phyloP scores from a whole-genome alignment of 2,797 vertebrate species.

The Zalophus californianus region DNA sequence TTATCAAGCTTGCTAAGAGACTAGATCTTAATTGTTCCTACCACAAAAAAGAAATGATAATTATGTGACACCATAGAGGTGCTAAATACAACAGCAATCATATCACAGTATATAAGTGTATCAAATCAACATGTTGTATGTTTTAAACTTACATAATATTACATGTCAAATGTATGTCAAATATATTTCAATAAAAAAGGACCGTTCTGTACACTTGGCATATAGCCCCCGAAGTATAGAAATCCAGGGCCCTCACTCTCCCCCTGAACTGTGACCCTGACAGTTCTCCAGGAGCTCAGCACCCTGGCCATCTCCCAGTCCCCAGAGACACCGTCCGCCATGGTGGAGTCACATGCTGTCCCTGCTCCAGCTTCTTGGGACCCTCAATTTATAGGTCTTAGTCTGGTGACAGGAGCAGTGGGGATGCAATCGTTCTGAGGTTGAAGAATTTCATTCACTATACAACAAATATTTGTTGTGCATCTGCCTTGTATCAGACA shows the following conservation, averaged over 20 bases:
- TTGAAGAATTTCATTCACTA: not conserved
- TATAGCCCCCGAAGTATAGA: constrained; percentile 15
- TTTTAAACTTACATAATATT: not conserved
- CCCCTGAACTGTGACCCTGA: too few relatives aligned
- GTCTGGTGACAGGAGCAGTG: not conserved
- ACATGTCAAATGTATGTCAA: not conserved
- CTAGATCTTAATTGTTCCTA: not conserved
- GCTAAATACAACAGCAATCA: not conserved
- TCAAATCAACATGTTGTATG: not conserved
- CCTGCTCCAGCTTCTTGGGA: not conserved
- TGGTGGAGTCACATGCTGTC: not conserved
- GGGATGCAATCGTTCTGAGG: not conserved
- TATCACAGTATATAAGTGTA: not conserved
- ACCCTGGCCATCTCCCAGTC: accelerated
- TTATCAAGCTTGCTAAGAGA: not conserved
- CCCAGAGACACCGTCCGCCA: accelerated
- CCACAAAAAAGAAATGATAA: not conserved
- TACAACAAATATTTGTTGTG: not conserved
- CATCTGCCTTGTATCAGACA: not conserved
- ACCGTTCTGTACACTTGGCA: constrained; percentile 63
- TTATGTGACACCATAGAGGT: not conserved
- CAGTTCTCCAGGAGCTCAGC: not conserved
- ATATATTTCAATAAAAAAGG: not conserved
- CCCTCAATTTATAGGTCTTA: not conserved
- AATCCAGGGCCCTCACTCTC: not conserved